A percentile compares a stretch with the other conserved stretches of the same genome.
Conservation (phyloP, 2,888 invertebrate genomes). For the Philhelius pedissequus region DNA sequence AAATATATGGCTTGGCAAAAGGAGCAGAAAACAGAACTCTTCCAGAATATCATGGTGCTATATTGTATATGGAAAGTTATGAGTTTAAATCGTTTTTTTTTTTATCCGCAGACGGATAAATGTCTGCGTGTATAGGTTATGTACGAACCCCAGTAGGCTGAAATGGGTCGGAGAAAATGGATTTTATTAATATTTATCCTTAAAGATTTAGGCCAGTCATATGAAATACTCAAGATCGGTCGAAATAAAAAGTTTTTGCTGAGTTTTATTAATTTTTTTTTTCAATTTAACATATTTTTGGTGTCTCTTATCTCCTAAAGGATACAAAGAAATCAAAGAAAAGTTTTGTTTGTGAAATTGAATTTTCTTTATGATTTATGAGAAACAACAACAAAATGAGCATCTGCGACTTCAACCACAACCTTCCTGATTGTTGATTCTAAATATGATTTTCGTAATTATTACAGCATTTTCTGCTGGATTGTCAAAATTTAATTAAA, state of each 20-base stretch:
- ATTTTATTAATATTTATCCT: too few species aligned
- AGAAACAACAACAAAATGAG: neutral
- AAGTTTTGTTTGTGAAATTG: conserved; percentile 42
- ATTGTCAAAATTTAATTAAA: too few species aligned
- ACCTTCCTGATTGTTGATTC: too few species aligned
- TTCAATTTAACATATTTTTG: neutral
- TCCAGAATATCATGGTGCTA: conserved; percentile 42
- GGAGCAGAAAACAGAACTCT: conserved; percentile 32
- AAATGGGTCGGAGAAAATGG: too few species aligned
- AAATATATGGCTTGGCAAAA: conserved; percentile 6
- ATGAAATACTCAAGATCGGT: conserved; percentile 26
- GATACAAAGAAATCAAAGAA: neutral
- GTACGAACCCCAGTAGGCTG: too few species aligned
- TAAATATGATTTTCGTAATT: too few species aligned
- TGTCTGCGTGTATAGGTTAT: neutral
- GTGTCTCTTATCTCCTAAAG: neutral
- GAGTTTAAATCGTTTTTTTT: conserved; percentile 64
- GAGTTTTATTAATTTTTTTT: neutral
- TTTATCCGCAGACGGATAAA: conserved; percentile 26
- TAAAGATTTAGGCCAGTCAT: too few species aligned
- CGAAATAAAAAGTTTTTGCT: conserved; percentile 2
- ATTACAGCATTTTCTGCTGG: too few species aligned
- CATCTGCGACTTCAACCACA: too few species aligned
- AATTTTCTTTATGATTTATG: conserved; percentile 31
- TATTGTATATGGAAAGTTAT: conserved; percentile 66